Percentiles rank a stretch among this genome's conserved stretches.
These are phyloP conservation scores for Colletes collaris DNA, from an alignment of 2,888 invertebrate species.

Conservation along the genomic window DNA sequence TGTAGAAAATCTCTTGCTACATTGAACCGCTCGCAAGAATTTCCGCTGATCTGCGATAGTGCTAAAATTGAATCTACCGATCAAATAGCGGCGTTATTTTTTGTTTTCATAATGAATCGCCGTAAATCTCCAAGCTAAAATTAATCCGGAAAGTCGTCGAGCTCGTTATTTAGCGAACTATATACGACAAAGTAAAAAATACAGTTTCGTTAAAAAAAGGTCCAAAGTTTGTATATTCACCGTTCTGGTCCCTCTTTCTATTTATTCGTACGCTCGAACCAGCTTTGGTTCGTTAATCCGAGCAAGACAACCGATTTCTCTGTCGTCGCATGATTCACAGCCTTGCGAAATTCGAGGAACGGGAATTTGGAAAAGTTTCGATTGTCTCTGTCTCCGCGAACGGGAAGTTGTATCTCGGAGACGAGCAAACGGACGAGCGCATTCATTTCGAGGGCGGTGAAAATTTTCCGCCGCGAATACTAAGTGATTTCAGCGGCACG, in stretches of 20 bases:
- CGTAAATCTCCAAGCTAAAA: no score
- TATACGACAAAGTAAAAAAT: no score
- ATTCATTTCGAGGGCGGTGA: neutral
- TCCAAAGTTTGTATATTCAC: no score
- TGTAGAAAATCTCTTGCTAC: slow-evolving; percentile 2
- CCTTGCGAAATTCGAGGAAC: neutral
- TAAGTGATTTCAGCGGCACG: neutral
- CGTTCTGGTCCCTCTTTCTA: no score
- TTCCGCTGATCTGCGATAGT: neutral
- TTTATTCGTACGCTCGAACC: no score
- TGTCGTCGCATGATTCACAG: no score
- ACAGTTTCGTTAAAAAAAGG: no score
- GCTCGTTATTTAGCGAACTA: no score
- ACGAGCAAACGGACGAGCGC: neutral
- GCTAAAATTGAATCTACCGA: slow-evolving; percentile 9
- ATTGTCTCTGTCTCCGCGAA: neutral
- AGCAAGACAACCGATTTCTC: no score
- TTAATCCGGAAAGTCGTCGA: no score
- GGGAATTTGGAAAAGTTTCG: neutral
- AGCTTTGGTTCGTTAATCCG: no score
- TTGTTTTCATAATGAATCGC: no score
- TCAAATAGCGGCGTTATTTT: neutral
- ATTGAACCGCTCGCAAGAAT: slow-evolving; percentile 7
- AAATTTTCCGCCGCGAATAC: neutral
- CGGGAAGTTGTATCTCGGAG: neutral